A percentile compares a stretch with the other conserved stretches of the same genome.
These are phyloP conservation scores for Stichopus chloronotus DNA, from an alignment of 35 echinoderm and acorn worm genomes.

Conservation along the genomic window DNA sequence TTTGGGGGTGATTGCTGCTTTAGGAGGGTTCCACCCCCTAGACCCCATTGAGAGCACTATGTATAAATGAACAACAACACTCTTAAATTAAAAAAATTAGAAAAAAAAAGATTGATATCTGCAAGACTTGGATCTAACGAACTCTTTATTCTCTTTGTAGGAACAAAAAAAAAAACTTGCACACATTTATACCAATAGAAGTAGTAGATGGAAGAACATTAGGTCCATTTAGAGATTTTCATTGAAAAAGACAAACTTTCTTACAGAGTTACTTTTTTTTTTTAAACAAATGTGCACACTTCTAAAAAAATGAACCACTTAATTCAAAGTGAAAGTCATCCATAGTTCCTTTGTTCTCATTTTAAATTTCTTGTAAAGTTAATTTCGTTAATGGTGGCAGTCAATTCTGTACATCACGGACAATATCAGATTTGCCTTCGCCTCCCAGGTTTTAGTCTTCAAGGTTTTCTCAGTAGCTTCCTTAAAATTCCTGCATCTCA, in stretches of 20 bases:
- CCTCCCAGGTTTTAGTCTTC: no score
- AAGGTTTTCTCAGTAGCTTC: no score
- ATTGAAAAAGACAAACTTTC: neutral
- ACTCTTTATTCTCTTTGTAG: neutral
- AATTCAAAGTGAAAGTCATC: neutral
- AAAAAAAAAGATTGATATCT: no score
- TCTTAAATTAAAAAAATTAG: no score
- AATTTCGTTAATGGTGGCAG: neutral
- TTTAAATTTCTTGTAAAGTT: neutral
- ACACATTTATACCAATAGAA: conserved; percentile 1
- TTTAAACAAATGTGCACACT: neutral
- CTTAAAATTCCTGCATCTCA: no score
- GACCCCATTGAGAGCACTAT: no score
- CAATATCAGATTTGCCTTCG: no score
- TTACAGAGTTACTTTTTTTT: neutral
- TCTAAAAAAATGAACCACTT: neutral
- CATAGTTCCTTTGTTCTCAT: neutral
- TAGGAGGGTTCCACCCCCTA: no score
- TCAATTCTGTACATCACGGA: neutral
- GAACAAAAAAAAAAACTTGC: neutral
- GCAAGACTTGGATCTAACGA: neutral
- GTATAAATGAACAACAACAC: no score
- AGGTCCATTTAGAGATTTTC: neutral
- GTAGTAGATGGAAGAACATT: neutral
- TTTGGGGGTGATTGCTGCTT: no score